These are phyloP conservation scores for Napeogenes sylphis DNA, from an alignment of 2,888 invertebrate genomes.

Conservation along the genomic window DNA sequence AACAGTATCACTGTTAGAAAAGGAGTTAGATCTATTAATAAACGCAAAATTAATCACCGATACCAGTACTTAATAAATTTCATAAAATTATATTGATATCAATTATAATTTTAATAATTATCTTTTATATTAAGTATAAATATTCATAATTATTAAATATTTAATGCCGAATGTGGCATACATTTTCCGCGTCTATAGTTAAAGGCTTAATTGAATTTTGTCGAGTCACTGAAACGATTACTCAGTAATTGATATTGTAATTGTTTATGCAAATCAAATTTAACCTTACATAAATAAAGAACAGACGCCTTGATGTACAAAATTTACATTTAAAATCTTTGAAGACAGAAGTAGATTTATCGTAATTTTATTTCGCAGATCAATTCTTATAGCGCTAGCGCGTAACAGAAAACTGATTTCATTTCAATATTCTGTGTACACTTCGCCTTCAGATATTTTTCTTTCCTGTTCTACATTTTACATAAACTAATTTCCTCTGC, in stretches of 20 bases:
- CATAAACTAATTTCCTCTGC: conserved; percentile 77
- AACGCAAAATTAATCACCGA: no score
- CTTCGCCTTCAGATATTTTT: conserved; percentile 68
- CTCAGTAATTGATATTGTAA: conserved; percentile 51
- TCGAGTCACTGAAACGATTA: conserved; percentile 49
- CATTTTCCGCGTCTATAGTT: conserved; percentile 52
- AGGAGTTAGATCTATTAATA: no score
- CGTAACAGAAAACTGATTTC: conserved; percentile 60
- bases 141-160: conserved; percentile 38
- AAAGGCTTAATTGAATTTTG: conserved; percentile 56
- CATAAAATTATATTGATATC: background rate
- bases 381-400: conserved; percentile 29
- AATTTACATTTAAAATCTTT: conserved; percentile 6
- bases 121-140: conserved; percentile 9
- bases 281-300: conserved; percentile 23
- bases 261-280: conserved; percentile 43
- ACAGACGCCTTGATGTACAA: conserved; percentile 9
- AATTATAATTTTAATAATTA: conserved; percentile 5
- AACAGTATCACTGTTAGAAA: no score
- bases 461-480: conserved; percentile 75
- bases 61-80: background rate
- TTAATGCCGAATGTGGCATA: conserved; percentile 48
- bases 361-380: conserved; percentile 30
- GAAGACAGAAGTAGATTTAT: conserved; percentile 10
- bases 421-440: conserved; percentile 48